Percentiles rank a stretch among this genome's conserved stretches.
Conservation (phyloP, 2,888 invertebrate species). For the Euzophera pinguis region DNA sequence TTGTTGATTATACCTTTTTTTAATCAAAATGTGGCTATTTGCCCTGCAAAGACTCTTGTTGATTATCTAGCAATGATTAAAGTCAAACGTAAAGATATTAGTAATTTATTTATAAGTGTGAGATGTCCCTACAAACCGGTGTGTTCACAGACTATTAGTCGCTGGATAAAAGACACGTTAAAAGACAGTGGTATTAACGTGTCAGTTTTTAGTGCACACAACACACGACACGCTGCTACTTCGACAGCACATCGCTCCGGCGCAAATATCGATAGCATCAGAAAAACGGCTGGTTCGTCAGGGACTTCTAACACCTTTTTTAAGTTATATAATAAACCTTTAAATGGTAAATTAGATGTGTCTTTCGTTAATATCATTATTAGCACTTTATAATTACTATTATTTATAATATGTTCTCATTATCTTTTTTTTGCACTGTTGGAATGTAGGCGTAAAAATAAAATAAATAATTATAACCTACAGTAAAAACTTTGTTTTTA, state of each 20-base stretch:
- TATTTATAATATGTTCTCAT: background rate
- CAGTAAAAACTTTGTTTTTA: background rate
- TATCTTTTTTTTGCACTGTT: background rate
- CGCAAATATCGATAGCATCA: slow-evolving; percentile 14
- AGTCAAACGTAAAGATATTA: slow-evolving; percentile 9
- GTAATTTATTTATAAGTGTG: slow-evolving; percentile 13
- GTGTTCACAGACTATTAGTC: slow-evolving; percentile 17
- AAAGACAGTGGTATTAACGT: slow-evolving; percentile 17
- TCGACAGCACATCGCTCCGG: slow-evolving; percentile 18
- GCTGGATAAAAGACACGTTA: slow-evolving; percentile 19
- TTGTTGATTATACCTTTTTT: slow-evolving; percentile 21
- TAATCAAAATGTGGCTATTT: slow-evolving; percentile 18
- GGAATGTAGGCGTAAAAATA: background rate
- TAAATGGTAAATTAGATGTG: background rate
- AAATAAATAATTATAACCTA: background rate
- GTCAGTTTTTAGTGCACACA: slow-evolving; percentile 21
- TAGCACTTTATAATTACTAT: background rate
- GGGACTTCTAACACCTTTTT: slow-evolving; percentile 17
- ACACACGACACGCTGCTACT: slow-evolving; percentile 24
- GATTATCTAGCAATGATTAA: too few relatives aligned
- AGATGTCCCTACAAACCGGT: slow-evolving; percentile 16
- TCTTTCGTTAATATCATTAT: background rate
- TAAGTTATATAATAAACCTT: slow-evolving; percentile 14
- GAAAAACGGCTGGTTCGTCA: slow-evolving; percentile 21
- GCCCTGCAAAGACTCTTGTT: slow-evolving; percentile 15